A percentile compares a stretch with the other conserved stretches of the same genome.
Conservation (phyloP, 2,113 vertebrate genomes). For the Alaudala cheleensis region DNA sequence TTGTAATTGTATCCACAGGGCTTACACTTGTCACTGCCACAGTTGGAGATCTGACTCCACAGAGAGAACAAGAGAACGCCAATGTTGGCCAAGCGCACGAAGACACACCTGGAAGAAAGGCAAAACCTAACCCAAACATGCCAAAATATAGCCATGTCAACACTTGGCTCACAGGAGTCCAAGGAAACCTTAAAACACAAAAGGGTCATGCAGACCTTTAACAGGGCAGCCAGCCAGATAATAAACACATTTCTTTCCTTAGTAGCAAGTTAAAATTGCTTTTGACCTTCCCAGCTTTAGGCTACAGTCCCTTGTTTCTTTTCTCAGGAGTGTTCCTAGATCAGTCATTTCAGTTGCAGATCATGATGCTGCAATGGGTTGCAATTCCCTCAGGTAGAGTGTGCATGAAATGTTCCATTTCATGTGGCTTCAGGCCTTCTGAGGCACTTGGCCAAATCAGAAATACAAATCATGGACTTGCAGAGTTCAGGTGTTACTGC, state of each 20-base stretch:
- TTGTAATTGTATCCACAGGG: slow-evolving; percentile 89
- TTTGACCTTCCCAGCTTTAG: background rate
- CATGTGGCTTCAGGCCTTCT: background rate
- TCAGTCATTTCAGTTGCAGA: background rate
- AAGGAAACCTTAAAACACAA: background rate
- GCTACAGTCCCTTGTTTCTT: background rate
- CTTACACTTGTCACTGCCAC: slow-evolving; percentile 64
- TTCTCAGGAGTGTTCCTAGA: background rate
- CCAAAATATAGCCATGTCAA: background rate
- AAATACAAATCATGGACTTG: background rate
- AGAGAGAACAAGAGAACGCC: slow-evolving; percentile 89
- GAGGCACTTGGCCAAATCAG: background rate
- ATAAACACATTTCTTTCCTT: background rate
- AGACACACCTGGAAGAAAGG: slow-evolving; percentile 84
- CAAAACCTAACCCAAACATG: background rate
- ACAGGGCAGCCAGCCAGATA: background rate
- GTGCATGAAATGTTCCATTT: background rate
- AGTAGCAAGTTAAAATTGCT: background rate
- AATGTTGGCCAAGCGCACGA: slow-evolving; percentile 91
- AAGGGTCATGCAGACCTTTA: background rate
- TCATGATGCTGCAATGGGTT: background rate
- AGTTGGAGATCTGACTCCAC: slow-evolving; percentile 86
- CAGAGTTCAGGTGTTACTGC: background rate
- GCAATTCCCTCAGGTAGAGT: background rate
- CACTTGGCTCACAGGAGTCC: background rate